Conservation (phyloP, 2,797 vertebrate genomes). For the Pogonophryne albipinna region DNA sequence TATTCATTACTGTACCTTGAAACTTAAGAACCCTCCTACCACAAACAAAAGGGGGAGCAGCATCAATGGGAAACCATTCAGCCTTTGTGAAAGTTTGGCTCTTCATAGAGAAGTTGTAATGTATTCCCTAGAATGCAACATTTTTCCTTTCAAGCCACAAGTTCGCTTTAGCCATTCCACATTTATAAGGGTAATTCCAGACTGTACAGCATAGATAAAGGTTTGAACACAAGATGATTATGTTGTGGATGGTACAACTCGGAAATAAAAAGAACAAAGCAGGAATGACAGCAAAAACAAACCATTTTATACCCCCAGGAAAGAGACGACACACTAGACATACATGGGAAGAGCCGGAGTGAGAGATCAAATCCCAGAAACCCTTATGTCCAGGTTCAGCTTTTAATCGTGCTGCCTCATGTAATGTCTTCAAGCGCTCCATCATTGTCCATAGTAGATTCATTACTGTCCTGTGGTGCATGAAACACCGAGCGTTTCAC, state of each 20-base stretch:
- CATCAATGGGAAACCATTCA: not conserved
- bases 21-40: no score
- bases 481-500: constrained; percentile 42
- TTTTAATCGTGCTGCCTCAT: constrained; percentile 18
- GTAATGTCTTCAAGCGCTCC: constrained; percentile 24
- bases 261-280: not conserved
- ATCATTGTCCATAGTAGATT: constrained; percentile 46
- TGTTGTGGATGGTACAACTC: no score
- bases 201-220: not conserved
- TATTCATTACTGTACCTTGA: no score
- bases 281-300: not conserved
- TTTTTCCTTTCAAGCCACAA: not conserved
- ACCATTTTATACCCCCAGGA: constrained; percentile 2
- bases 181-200: not conserved
- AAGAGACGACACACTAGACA: not conserved
- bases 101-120: not conserved
- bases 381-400: not conserved
- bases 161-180: not conserved
- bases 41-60: not conserved
- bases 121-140: not conserved
- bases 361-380: constrained; percentile 12
- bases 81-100: not conserved
- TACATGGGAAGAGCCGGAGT: not conserved
- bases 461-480: constrained; percentile 45
- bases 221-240: not conserved